A percentile compares a stretch with the other conserved stretches of the same genome.
phyloP scores from a whole-genome alignment of 2,113 vertebrate genomes.

The Argyrosomus japonicus region DNA sequence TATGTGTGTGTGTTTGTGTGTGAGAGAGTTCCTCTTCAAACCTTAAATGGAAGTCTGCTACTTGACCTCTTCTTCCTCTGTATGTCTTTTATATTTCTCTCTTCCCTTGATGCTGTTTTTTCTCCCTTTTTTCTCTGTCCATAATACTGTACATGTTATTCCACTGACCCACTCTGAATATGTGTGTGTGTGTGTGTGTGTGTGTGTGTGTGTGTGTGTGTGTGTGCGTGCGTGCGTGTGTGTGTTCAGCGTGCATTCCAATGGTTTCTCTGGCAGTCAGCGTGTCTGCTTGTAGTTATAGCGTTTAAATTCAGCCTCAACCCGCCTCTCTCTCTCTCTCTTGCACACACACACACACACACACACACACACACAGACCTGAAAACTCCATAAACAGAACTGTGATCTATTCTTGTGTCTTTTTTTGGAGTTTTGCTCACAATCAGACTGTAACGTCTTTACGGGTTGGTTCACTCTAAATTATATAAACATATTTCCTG shows the following conservation, averaged over 20 bases:
- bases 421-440: neutral
- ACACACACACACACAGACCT: neutral
- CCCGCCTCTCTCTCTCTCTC: neutral
- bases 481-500: neutral
- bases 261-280: constrained; percentile 70
- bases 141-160: constrained; percentile 35
- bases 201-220: constrained; percentile 26
- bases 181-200: constrained; percentile 25
- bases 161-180: constrained; percentile 33
- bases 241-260: constrained; percentile 69
- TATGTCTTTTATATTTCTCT: constrained; percentile 1
- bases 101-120: neutral
- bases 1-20: constrained; percentile 17
- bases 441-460: neutral
- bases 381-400: constrained; percentile 10
- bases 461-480: neutral
- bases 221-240: constrained; percentile 29
- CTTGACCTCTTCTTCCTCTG: constrained; percentile 17
- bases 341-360: neutral
- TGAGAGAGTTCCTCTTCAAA: constrained; percentile 39
- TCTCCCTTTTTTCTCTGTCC: constrained; percentile 16
- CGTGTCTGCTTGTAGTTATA: constrained; percentile 69
- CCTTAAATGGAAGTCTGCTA: constrained; percentile 49
- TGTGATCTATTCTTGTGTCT: neutral
- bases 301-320: constrained; percentile 33